These are phyloP conservation scores for Dipodomys spectabilis DNA, from an alignment of 2,113 vertebrate genomes.

Conservation along the genomic window DNA sequence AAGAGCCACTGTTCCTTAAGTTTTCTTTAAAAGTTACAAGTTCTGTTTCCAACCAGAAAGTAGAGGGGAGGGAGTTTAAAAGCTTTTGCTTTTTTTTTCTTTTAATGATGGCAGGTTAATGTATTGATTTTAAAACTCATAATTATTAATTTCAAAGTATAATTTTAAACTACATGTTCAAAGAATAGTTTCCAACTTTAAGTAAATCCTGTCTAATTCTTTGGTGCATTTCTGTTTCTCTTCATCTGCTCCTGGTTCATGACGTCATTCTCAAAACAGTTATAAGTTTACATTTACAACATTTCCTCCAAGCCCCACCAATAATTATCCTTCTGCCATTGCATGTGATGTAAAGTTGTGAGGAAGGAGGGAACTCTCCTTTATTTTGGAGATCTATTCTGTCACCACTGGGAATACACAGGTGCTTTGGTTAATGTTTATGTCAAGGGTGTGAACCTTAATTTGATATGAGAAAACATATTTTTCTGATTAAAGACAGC, in stretches of 20 bases:
- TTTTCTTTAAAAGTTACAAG: neutral
- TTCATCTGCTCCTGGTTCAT: neutral
- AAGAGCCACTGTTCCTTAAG: too few relatives aligned
- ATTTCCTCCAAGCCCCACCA: neutral
- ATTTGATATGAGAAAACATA: conserved; percentile 65
- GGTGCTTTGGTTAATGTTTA: conserved; percentile 59
- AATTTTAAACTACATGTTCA: neutral
- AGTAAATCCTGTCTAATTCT: neutral
- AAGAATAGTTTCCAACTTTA: neutral
- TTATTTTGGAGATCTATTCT: neutral
- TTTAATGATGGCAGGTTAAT: neutral
- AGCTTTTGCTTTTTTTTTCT: neutral
- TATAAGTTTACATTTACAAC: neutral
- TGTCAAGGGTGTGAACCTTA: conserved; percentile 59
- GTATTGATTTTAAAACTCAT: neutral
- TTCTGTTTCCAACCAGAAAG: neutral
- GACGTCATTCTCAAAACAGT: neutral
- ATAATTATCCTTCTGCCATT: neutral
- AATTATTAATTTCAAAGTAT: neutral
- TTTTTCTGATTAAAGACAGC: conserved; percentile 68
- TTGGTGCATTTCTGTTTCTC: neutral
- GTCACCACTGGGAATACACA: neutral
- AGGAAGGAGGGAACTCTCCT: neutral
- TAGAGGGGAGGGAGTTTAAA: too few relatives aligned
- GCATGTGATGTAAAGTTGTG: neutral